A percentile compares a stretch with the other conserved stretches of the same genome.
Conservation (phyloP, 1,140 invertebrate species). For the Anoplophora glabripennis region DNA sequence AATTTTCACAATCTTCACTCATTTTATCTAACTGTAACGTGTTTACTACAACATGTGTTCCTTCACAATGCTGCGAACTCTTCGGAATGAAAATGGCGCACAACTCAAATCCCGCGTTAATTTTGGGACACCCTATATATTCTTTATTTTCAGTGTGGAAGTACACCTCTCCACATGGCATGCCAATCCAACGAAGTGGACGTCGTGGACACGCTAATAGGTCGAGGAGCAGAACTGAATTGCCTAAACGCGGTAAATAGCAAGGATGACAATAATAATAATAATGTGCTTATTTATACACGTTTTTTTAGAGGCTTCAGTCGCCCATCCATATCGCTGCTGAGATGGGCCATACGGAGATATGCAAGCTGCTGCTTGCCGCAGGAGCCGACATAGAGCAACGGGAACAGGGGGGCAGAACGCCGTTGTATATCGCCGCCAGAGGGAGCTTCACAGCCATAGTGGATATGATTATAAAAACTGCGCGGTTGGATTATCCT, state of each 20-base stretch:
- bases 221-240: slow-evolving; percentile 69
- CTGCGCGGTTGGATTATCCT: slow-evolving; percentile 57
- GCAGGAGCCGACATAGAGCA: slow-evolving; percentile 65
- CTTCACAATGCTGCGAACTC: no score
- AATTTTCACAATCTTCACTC: no score
- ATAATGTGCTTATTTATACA: not conserved
- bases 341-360: slow-evolving; percentile 65
- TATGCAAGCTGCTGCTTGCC: slow-evolving; percentile 62
- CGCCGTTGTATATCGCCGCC: slow-evolving; percentile 69
- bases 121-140: no score
- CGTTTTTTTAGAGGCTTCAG: slow-evolving; percentile 57
- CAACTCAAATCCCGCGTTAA: no score
- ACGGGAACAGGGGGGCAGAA: slow-evolving; percentile 66
- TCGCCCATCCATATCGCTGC: slow-evolving; percentile 69
- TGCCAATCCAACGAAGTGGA: slow-evolving; percentile 68
- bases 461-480: slow-evolving; percentile 80
- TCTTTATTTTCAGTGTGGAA: slow-evolving; percentile 61
- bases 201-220: slow-evolving; percentile 68
- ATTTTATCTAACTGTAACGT: no score
- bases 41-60: no score
- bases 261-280: not conserved
- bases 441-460: slow-evolving; percentile 80
- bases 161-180: slow-evolving; percentile 73
- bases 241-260: slow-evolving; percentile 67
- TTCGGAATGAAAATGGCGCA: no score